These are phyloP conservation scores for Centropyge bicolor DNA, from an alignment of 2,797 vertebrate genomes.

Conservation along the genomic window DNA sequence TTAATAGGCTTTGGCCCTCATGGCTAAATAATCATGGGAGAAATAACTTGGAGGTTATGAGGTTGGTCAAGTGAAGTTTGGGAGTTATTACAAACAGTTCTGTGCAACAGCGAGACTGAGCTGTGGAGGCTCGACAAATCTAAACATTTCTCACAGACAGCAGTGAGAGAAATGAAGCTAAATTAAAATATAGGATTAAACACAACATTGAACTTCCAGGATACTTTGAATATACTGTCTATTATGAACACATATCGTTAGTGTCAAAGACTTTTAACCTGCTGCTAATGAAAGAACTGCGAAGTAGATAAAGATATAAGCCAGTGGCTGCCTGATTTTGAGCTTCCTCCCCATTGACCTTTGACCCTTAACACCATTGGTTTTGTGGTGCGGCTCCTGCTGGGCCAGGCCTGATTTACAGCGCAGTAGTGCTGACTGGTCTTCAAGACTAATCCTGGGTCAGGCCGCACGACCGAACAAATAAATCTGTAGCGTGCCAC, in stretches of 20 bases:
- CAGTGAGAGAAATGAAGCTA: neutral
- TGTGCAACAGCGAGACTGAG: conserved; percentile 29
- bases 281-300: conserved; percentile 6
- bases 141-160: conserved; percentile 29
- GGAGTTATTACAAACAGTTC: conserved; percentile 50
- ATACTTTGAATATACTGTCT: neutral
- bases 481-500: conserved; percentile 65
- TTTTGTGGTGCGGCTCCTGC: conserved; percentile 61
- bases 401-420: conserved; percentile 73
- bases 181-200: neutral
- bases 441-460: conserved; percentile 70
- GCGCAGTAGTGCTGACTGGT: conserved; percentile 65
- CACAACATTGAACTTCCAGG: neutral
- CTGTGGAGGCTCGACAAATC: conserved; percentile 11
- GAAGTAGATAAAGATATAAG: conserved; percentile 51
- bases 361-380: conserved; percentile 61
- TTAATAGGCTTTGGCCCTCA: conserved; percentile 61
- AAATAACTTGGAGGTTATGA: conserved; percentile 61
- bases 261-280: neutral
- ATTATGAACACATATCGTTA: neutral
- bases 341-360: conserved; percentile 68
- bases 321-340: conserved; percentile 49
- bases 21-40: conserved; percentile 69
- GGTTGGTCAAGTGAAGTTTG: conserved; percentile 57
- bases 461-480: conserved; percentile 34